Evolutionary conservation across 2,888 invertebrate genomes (phyloP), one percentile per base, ranked within the genome.

Genomic region (Chrysina gloriosa): DNA sequence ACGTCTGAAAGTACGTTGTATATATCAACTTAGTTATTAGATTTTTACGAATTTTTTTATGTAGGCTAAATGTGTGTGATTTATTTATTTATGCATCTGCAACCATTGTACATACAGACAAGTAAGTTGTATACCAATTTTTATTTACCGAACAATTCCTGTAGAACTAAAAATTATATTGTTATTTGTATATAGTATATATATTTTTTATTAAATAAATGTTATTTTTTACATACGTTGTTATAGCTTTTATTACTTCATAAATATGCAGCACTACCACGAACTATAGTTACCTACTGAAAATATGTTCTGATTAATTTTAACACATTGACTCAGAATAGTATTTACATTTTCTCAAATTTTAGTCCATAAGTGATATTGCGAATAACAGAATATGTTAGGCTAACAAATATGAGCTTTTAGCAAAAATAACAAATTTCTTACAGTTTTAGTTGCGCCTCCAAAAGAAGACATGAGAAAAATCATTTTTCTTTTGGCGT

Each of bases 151-250:
- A 66, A 45, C 21, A 56, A 66, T 66, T 66, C 66, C 66, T 66
- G 66, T 66, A 66, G 66, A n/a, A n/a, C 5, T 65, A 58, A 58
- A 11, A 16, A 21, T 23, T 2, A 64, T 54, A 21, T 68, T 68
- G 68, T 68, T 68, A 54, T 54, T 54, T 68, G 68, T 68, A 68
- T 19, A 68, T 67, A 67, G 47, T 64, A 68, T 63, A 68, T 52
- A 64, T 66, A 66, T 66, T 48, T 68, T 68, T 64, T 65, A 54
- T 65, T 39, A 54, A 68, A 64, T 64, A 68, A 65, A 64, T 58
- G 64, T 68, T 68, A 65, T 64, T 68, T 68, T 63, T 54, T 50
- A 52, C 27, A 3, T 42, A 9, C 29, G 14, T 52, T 45, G 47
- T 45, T 14, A 42, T 45, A 16, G 19, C 0, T 45, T 27, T 29